Base-by-base conservation (phyloP, 2,797 vertebrate species). In the Ptychobarbus kaznakovi region DNA sequence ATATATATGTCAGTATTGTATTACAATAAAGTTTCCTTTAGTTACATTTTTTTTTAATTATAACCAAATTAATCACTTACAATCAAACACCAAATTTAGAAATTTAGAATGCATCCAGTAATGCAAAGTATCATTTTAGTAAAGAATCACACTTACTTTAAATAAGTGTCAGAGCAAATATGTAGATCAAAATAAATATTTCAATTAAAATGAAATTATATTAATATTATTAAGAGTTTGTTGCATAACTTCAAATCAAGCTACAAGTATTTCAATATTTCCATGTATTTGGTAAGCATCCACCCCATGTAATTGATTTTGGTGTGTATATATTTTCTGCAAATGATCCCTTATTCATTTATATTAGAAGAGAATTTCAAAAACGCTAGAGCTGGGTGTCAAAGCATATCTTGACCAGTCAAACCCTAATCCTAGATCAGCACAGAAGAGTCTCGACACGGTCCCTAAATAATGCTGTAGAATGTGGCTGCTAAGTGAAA, bases 401-500 rank as follows among this genome's bases (percentile, higher is more conserved):
- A 63, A 68, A 79, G 51, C 66, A 46, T 72, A 42, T 78, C 44
- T 32, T 63, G 56, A 80, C 38, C 35, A 66, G 49, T 78, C 42
- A 44, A 38, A 58, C 28, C 49, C 46, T 77, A 78, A 82, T 79
- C 53, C 51, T 28, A 72, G 85, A 83, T 75, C 63, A 84, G 61
- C 69, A 69, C 73, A 44, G 81, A 81, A 65, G 49, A 25, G 28
- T 70, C 83, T 80, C 18, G 65, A 53, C 51, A n/a, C 35, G 40
- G 78, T 65, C 58, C 25, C 42, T 81, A 44, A 82, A 86, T 65
- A 80, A 73, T 75, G 78, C 63, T n/a, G 40, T 16, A 78, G 73
- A 46, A 76, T 74, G 68, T 70, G 80, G 53, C 70, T 80, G 74
- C 86, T 86, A 81, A 87, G 78, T 84, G 65, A 84, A 92, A 89